Evolutionary conservation across 2,797 vertebrate genomes (phyloP), one percentile per base, ranked within the genome.

Genomic region (Cheirogaleus major): DNA sequence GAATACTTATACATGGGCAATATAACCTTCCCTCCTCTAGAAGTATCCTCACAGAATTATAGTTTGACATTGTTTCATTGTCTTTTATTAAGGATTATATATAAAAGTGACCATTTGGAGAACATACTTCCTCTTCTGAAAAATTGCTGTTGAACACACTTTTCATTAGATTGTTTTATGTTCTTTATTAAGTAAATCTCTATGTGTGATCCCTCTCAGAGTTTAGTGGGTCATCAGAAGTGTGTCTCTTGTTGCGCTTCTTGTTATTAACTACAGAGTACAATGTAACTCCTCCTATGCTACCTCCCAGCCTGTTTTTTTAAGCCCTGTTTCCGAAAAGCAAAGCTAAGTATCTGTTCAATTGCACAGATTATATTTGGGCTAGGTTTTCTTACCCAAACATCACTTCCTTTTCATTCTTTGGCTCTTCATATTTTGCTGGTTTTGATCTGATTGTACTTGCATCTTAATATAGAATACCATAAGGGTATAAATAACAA

Each of bases 271-370:
- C 69, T 27, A 65, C 91, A 89, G 8, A 81, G 38, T 82, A 13
- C 13, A 15, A 12, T 22, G 25, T 32, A 38, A 81, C 45, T 73
- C 57, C 63, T 94, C 45, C 45, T 25, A 22, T 30, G n/a, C 22
- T 48, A 61, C 78, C 32, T 27, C 13, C 0, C 13, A 1, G 38
- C 41, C 50, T 27, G 22, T 57, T 23, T 57, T 59, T 80, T 93
- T 76, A 84, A 63, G 8, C 32, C 93, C 55, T 89, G 43, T 89
- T 97, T 96, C 41, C 95, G 85, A 48, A 93, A 93, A 72, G 27
- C 73, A 65, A 83, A 94, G 43, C 32, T 86, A 79, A 89, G 65
- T 83, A 32, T 52, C 50, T 70, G 43, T 72, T 82, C 67, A 61
- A 10, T 22, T 72, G 61, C 45, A 52, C 52, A 59, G 83, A 30